Evolutionary conservation across 2,888 invertebrate species (phyloP).

Genomic region (Microchrysa polita): DNA sequence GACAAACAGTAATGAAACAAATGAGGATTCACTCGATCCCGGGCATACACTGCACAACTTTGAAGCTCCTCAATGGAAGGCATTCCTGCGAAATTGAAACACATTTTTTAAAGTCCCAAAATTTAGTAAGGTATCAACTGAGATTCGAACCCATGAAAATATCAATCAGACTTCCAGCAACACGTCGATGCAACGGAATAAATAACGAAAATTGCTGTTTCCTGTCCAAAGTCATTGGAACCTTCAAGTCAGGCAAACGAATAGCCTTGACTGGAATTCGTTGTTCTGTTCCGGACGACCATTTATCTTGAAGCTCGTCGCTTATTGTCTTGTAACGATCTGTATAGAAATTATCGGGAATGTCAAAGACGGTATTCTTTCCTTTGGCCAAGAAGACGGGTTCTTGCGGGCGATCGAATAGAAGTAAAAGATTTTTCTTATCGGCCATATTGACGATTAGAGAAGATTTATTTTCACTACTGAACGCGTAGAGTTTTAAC

Average conservation of each 20-base stretch:
- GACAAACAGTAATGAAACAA: constrained; percentile 80
- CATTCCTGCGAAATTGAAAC: constrained; percentile 69
- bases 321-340: constrained; percentile 67
- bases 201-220: constrained; percentile 77
- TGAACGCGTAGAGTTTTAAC: too few species aligned
- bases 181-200: constrained; percentile 72
- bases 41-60: constrained; percentile 71
- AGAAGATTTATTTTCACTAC: too few species aligned
- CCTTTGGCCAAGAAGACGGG: constrained; percentile 82
- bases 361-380: constrained; percentile 69
- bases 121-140: background rate
- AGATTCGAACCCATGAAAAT: constrained; percentile 69
- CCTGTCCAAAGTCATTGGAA: constrained; percentile 71
- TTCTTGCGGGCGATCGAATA: constrained; percentile 81
- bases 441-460: constrained; percentile 54
- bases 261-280: constrained; percentile 70
- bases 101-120: too few species aligned
- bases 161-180: constrained; percentile 74
- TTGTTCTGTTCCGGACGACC: constrained; percentile 66
- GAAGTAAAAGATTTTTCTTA: constrained; percentile 70
- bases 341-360: constrained; percentile 72
- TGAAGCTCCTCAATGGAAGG: constrained; percentile 74
- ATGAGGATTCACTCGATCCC: constrained; percentile 77
- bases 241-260: constrained; percentile 70
- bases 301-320: constrained; percentile 68